Conservation (phyloP, 2,113 vertebrate species). For the Pomatostomus ruficeps region DNA sequence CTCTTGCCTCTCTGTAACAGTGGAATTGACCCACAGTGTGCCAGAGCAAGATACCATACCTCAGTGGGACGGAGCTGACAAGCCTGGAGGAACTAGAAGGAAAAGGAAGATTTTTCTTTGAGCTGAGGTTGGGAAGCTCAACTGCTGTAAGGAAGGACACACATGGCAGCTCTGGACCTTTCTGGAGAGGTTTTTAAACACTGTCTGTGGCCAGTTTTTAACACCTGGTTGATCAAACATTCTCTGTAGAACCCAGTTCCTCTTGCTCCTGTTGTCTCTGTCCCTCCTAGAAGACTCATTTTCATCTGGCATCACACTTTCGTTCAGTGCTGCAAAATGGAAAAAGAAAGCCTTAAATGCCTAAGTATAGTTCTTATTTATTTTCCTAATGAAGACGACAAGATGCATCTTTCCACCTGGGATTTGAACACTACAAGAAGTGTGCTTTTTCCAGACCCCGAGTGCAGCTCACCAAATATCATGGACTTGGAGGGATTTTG, state of each 20-base stretch:
- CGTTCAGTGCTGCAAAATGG: background rate
- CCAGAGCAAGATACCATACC: background rate
- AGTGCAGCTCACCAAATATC: background rate
- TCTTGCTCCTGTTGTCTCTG: background rate
- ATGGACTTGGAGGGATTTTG: background rate
- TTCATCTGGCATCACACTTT: background rate
- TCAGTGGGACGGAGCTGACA: background rate
- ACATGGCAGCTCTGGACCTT: background rate
- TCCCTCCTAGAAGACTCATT: background rate
- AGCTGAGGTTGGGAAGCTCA: background rate
- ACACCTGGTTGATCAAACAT: background rate
- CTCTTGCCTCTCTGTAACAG: background rate
- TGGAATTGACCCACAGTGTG: background rate
- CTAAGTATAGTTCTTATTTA: background rate
- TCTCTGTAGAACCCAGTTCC: background rate
- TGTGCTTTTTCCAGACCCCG: background rate
- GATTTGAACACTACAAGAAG: background rate
- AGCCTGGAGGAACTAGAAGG: background rate
- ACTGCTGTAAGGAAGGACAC: background rate
- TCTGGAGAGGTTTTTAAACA: background rate
- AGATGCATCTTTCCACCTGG: background rate
- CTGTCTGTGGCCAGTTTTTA: background rate
- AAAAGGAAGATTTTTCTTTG: background rate
- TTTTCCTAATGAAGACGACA: background rate
- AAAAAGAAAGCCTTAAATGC: background rate